Base-by-base conservation (phyloP, 1,140 invertebrate genomes). In the Anastrepha obliqua region DNA sequence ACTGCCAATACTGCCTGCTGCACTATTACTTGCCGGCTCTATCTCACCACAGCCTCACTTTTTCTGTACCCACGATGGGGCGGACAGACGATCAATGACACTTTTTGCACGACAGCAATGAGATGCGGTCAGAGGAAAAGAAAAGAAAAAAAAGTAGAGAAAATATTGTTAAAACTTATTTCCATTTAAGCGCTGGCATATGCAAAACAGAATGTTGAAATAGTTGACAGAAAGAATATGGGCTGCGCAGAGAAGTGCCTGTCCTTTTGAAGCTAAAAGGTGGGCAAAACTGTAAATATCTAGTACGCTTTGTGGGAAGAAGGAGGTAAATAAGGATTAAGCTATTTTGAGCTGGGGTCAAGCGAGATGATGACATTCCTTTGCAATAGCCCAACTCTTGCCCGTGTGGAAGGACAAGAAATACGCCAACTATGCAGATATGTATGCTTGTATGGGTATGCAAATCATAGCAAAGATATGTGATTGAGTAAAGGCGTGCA, bases 101-200 rank as follows among this genome's bases (percentile, higher is more conserved):
- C 42, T 81, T 81, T 67, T 81, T 81, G 44, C 47, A 81, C 55
- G 11, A 47, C 67, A 74, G 17, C 17, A 62, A 39, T 67, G 20
- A 39, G 29, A 20, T 6, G 60, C 8, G 29, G 64, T 6, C 4
- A 20, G 29, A 39, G 6, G 64, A 6, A 55, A 55, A 17, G 13
- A 47, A 47, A 47, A 47, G 13, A 51, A 9, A 74, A 74, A 9
- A 55, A 55, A 29, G 29, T 0, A 29, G 0, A 70, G 29, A 70
- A 42, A 47, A 74, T 74, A 74, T 11, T 74, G 17, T 74, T 15
- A 0, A 47, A 81, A 51, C 51, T 81, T 74, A 55, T 81, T 81
- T 81, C 17, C 74, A 81, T 81, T 47, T 11, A 55, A 81, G 47
- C 17, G 74, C n/a, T 81, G 51, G 74, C 74, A 81, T 81, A 81